Evolutionary conservation across 2,888 invertebrate genomes (phyloP).

Genomic region (Mesorhabditis sp.): DNA sequence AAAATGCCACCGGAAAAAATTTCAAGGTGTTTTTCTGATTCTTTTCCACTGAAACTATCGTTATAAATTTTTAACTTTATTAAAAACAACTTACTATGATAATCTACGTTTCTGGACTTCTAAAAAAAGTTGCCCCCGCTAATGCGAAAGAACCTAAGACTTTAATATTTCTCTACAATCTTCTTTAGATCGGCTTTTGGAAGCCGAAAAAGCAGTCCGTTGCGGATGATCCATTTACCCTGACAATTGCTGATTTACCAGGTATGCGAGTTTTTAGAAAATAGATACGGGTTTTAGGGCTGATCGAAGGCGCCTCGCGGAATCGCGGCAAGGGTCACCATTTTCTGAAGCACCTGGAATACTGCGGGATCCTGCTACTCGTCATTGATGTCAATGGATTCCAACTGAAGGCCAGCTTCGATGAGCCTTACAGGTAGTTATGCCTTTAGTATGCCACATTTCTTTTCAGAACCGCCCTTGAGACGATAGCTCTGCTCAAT

Average conservation of each 20-base stretch:
- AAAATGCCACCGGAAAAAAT: too few relatives aligned
- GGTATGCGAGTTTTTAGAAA: neutral
- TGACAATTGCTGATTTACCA: conserved; percentile 48
- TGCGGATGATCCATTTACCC: conserved; percentile 32
- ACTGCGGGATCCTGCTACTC: conserved; percentile 50
- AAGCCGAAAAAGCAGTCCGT: neutral
- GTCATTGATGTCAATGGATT: conserved; percentile 52
- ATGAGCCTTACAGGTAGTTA: conserved; percentile 42
- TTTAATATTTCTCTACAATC: too few relatives aligned
- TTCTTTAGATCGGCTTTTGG: conserved; percentile 27
- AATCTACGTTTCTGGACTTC: too few relatives aligned
- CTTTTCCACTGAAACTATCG: too few relatives aligned
- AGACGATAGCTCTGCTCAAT: conserved; percentile 46
- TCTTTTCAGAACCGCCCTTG: conserved; percentile 37
- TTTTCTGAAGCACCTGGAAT: conserved; percentile 53
- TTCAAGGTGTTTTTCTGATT: too few relatives aligned
- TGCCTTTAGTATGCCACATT: neutral
- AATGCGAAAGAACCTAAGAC: too few relatives aligned
- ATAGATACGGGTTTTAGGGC: conserved; percentile 19
- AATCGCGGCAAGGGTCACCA: conserved; percentile 49
- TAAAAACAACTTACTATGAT: too few relatives aligned
- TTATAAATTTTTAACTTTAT: too few relatives aligned
- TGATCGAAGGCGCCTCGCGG: conserved; percentile 51
- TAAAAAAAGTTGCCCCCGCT: too few relatives aligned
- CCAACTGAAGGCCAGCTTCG: conserved; percentile 37